Percentiles rank a stretch among this genome's conserved stretches.
Conservation (phyloP, 2,797 vertebrate species). For the Chiloscyllium punctatum region DNA sequence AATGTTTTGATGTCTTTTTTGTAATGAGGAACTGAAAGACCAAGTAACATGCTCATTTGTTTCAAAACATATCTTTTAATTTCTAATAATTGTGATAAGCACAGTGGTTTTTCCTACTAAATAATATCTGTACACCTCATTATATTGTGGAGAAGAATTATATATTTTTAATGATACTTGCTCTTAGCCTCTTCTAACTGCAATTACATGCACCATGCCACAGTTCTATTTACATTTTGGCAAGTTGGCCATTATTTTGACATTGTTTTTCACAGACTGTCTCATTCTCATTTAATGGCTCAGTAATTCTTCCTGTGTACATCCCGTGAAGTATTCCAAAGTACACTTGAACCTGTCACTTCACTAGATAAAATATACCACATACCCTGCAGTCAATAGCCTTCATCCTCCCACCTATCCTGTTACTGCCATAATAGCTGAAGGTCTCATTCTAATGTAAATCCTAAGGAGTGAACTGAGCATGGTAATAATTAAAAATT, state of each 20-base stretch:
- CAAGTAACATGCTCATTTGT: neutral
- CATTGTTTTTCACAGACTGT: conserved; percentile 38
- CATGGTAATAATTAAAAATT: conserved; percentile 38
- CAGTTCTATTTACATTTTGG: conserved; percentile 36
- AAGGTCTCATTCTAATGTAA: conserved; percentile 33
- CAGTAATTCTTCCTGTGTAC: conserved; percentile 36
- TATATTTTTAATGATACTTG: conserved; percentile 29
- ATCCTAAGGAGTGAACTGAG: conserved; percentile 33
- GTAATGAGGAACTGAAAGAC: neutral
- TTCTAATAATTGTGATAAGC: neutral
- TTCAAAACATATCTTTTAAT: neutral
- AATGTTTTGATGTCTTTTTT: neutral
- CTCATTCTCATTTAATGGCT: conserved; percentile 39
- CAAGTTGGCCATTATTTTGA: conserved; percentile 37
- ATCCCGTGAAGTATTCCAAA: conserved; percentile 37
- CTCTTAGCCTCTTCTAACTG: neutral
- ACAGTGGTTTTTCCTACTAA: conserved; percentile 4
- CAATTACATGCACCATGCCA: conserved; percentile 10
- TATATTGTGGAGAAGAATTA: conserved; percentile 7
- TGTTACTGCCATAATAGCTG: conserved; percentile 36
- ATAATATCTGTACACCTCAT: neutral
- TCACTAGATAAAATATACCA: conserved; percentile 36
- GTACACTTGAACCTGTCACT: conserved; percentile 38
- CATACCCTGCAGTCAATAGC: conserved; percentile 36
- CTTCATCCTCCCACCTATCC: conserved; percentile 36